Percentiles rank a stretch among this genome's conserved stretches.
Conservation (phyloP, 2,888 invertebrate species). For the Sinelater perroti region DNA sequence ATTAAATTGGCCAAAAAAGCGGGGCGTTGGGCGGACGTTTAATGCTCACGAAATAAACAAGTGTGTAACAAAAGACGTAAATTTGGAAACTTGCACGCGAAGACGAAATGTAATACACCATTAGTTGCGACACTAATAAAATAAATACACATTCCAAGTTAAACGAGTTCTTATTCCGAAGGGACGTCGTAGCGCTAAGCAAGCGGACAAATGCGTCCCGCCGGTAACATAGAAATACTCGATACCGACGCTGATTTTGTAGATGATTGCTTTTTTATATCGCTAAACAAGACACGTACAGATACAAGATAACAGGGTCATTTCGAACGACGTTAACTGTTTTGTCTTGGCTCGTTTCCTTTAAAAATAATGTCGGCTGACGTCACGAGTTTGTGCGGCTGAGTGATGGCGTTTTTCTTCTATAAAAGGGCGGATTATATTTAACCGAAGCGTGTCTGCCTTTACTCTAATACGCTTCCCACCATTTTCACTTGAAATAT, state of each 20-base stretch:
- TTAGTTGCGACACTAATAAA: constrained; percentile 61
- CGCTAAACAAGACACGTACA: constrained; percentile 61
- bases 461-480: too few relatives aligned
- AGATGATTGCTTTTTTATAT: constrained; percentile 64
- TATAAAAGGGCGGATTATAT: too few relatives aligned
- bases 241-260: constrained; percentile 62
- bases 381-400: constrained; percentile 28
- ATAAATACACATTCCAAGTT: constrained; percentile 63
- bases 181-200: constrained; percentile 56
- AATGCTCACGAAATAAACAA: constrained; percentile 5
- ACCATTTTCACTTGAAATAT: too few relatives aligned
- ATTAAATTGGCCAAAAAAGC: too few relatives aligned
- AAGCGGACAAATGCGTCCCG: constrained; percentile 62
- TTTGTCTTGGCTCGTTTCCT: constrained; percentile 59
- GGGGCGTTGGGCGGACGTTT: too few relatives aligned
- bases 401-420: too few relatives aligned
- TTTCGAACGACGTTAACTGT: constrained; percentile 60
- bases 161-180: constrained; percentile 61
- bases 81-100: constrained; percentile 30
- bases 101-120: constrained; percentile 56
- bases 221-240: constrained; percentile 62
- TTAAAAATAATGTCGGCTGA: constrained; percentile 57
- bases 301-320: constrained; percentile 60
- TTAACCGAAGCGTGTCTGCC: too few relatives aligned
- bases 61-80: constrained; percentile 25